These are phyloP conservation scores for Oscheius myriophilus DNA, from an alignment of 2,888 invertebrate genomes.

Conservation along the genomic window DNA sequence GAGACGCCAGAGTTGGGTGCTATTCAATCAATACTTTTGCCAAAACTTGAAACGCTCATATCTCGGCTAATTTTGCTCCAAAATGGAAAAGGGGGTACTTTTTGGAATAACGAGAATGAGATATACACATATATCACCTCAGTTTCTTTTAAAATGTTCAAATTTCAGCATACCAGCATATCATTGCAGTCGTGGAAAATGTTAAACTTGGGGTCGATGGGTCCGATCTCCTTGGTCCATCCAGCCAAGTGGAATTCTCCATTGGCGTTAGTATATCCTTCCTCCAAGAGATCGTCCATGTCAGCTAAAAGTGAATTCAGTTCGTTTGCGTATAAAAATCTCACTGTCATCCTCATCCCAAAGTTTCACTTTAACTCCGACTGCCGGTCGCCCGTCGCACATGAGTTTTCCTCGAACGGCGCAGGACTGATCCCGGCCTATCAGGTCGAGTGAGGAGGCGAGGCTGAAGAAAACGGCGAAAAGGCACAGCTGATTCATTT, in stretches of 20 bases:
- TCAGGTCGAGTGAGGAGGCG: slow-evolving; percentile 32
- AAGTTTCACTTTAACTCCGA: slow-evolving; percentile 48
- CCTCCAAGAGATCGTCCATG: slow-evolving; percentile 52
- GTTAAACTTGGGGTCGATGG: slow-evolving; percentile 68
- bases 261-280: slow-evolving; percentile 42
- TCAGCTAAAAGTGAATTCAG: slow-evolving; percentile 37
- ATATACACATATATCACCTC: no score
- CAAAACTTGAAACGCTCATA: no score
- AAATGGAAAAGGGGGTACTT: no score
- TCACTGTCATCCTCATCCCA: slow-evolving; percentile 54
- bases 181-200: slow-evolving; percentile 70
- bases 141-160: neutral
- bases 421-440: slow-evolving; percentile 50
- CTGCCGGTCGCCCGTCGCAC: slow-evolving; percentile 45
- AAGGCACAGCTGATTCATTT: slow-evolving; percentile 36
- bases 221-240: slow-evolving; percentile 66
- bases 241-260: slow-evolving; percentile 52
- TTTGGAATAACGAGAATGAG: no score
- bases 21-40: no score
- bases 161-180: slow-evolving; percentile 17
- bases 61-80: no score
- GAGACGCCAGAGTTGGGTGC: no score
- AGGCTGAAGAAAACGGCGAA: slow-evolving; percentile 30
- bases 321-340: neutral
- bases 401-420: slow-evolving; percentile 36